These are phyloP conservation scores for Spinibarbus caldwelli DNA, from an alignment of 2,797 vertebrate genomes.

Conservation along the genomic window DNA sequence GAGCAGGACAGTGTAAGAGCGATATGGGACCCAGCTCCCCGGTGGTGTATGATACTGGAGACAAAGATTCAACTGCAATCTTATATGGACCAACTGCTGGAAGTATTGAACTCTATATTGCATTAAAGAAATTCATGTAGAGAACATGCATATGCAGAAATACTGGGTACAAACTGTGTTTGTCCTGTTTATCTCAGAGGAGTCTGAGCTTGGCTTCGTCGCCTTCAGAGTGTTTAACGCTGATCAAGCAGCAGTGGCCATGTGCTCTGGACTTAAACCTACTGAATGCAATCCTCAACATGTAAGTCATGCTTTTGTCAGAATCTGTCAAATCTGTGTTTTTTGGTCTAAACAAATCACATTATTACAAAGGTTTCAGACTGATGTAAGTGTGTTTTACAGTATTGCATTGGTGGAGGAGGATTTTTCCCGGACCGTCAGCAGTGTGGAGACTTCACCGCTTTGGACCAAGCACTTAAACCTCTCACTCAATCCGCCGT, in stretches of 20 bases:
- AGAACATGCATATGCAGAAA: neutral
- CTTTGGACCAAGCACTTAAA: neutral
- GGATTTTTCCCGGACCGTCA: neutral
- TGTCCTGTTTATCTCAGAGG: neutral
- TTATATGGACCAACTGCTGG: constrained; percentile 32
- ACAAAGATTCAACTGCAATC: constrained; percentile 36
- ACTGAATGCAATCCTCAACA: neutral
- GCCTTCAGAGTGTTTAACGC: neutral
- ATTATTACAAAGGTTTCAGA: no score
- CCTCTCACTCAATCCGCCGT: neutral
- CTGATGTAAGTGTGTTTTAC: constrained; percentile 9
- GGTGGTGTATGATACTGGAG: constrained; percentile 56
- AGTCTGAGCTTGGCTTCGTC: constrained; percentile 20
- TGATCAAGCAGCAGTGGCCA: constrained; percentile 1
- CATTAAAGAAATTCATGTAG: neutral
- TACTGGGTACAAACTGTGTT: neutral
- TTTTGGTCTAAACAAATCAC: neutral
- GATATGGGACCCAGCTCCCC: constrained; percentile 49
- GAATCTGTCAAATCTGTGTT: neutral
- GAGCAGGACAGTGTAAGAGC: constrained; percentile 36
- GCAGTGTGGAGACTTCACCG: constrained; percentile 36
- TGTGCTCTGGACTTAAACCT: constrained; percentile 30
- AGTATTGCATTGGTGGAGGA: constrained; percentile 29
- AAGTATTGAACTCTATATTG: constrained; percentile 15
- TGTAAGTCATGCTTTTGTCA: neutral